These are phyloP conservation scores for Hylaeus anthracinus DNA, from an alignment of 1,140 invertebrate species.

Conservation along the genomic window DNA sequence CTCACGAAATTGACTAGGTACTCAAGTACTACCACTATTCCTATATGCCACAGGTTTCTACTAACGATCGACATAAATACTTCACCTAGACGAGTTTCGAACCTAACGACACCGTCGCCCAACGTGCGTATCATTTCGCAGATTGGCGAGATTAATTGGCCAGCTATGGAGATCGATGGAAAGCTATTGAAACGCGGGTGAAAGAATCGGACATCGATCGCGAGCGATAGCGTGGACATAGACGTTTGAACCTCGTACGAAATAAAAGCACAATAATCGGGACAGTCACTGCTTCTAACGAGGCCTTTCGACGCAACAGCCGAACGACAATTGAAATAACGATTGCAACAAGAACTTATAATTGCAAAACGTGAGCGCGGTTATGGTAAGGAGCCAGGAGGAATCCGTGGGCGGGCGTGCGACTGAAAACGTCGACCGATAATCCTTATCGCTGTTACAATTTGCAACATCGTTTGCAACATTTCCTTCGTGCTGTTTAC, in stretches of 20 bases:
- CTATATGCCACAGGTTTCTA: too few species aligned
- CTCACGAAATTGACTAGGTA: too few species aligned
- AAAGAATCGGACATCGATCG: slow-evolving; percentile 24
- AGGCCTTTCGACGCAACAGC: slow-evolving; percentile 29
- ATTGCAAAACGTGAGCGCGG: slow-evolving; percentile 23
- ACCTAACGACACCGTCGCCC: not conserved
- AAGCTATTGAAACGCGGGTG: not conserved
- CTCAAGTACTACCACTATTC: too few species aligned
- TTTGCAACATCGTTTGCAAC: slow-evolving; percentile 3
- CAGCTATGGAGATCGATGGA: not conserved
- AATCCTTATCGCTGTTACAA: slow-evolving; percentile 33
- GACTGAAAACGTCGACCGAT: not conserved
- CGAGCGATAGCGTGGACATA: slow-evolving; percentile 10
- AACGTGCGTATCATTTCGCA: too few species aligned
- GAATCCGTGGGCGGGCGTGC: not conserved
- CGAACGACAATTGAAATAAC: slow-evolving; percentile 18
- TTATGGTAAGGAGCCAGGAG: slow-evolving; percentile 23
- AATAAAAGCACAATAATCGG: slow-evolving; percentile 37
- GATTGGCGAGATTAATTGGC: not conserved
- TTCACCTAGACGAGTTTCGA: not conserved
- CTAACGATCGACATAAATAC: too few species aligned
- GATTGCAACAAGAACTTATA: slow-evolving; percentile 42
- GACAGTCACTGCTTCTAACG: slow-evolving; percentile 33
- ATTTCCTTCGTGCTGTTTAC: not conserved
- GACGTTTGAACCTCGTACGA: slow-evolving; percentile 7